phyloP scores from a whole-genome alignment of 2,888 invertebrate genomes.

The Tolmerus cingulatus region DNA sequence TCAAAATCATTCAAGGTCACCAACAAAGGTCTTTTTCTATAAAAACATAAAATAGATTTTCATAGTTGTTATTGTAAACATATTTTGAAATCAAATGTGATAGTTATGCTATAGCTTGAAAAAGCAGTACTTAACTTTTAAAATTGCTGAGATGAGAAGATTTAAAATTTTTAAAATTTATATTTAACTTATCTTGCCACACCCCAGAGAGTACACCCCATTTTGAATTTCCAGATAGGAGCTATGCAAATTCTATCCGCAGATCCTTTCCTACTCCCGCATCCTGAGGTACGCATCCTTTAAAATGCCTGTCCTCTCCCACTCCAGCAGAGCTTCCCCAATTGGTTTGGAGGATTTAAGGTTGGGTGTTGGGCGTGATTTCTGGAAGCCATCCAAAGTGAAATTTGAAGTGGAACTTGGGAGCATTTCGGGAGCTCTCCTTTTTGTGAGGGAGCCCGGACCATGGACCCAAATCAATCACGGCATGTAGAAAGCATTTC shows the following conservation, averaged over 20 bases:
- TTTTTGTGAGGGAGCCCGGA: background rate
- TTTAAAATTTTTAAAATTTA: background rate
- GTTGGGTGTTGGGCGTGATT: slow-evolving; percentile 16
- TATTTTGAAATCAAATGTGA: too few relatives aligned
- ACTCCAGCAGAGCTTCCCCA: background rate
- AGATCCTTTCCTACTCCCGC: background rate
- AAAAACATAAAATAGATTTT: too few relatives aligned
- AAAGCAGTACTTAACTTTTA: too few relatives aligned
- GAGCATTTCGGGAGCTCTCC: background rate
- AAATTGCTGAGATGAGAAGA: too few relatives aligned
- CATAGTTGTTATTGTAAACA: too few relatives aligned
- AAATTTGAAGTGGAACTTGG: background rate
- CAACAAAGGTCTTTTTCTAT: too few relatives aligned
- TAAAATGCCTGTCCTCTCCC: background rate
- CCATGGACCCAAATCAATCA: background rate
- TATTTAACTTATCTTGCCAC: background rate
- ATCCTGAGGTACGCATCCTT: background rate
- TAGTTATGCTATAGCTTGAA: too few relatives aligned
- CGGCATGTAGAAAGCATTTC: background rate
- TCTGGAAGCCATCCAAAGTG: slow-evolving; percentile 21
- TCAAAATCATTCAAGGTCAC: too few relatives aligned
- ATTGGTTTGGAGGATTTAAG: background rate
- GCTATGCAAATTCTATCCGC: background rate
- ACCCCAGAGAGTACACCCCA: background rate
- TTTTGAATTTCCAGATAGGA: background rate